Evolutionary conservation across 2,888 invertebrate genomes (phyloP), one percentile per base, ranked within the genome.

Genomic region (Altica lythri): DNA sequence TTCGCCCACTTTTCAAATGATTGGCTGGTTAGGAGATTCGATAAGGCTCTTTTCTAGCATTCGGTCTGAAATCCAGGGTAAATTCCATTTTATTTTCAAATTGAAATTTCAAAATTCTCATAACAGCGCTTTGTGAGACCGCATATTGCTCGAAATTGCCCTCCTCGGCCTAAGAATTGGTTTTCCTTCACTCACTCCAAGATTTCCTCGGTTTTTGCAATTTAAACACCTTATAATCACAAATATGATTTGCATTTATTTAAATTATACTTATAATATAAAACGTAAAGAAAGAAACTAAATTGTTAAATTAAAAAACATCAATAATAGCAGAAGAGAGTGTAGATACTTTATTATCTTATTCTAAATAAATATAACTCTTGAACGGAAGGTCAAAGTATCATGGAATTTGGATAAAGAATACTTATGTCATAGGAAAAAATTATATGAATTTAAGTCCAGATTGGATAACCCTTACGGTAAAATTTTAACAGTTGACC

Each of bases 61-160:
- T 63, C 60, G 61, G 57, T 54, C 52, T 53, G 54, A 60, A 59
- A 60, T 56, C 57, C 61, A 53, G 45, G 27, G 43, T 66, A 69
- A 72, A 72, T 70, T 72, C 69, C 67, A 71, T 70, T 71, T 68
- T 69, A 70, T 70, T 70, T 71, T 68, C 68, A 68, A 71, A 72
- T 72, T 70, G 71, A 70, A 72, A 71, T 71, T 72, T 69, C 63
- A 69, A 68, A 69, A 70, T 67, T 68, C 68, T 64, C 62, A 65
- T 62, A 68, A 67, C 64, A 67, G 55, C 55, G 62, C 68, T 66
- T 67, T 67, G 67, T 68, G 64, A 61, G 54, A 52, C 58, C 63
- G 60, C 62, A 60, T 62, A 57, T 57, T 54, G 60, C 59, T 46
- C 58, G 48, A 60, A 62, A 63, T 62, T 61, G 62, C 60, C 49